These are phyloP conservation scores for Neopelma chrysocephalum DNA, from an alignment of 2,797 vertebrate species.

Conservation along the genomic window DNA sequence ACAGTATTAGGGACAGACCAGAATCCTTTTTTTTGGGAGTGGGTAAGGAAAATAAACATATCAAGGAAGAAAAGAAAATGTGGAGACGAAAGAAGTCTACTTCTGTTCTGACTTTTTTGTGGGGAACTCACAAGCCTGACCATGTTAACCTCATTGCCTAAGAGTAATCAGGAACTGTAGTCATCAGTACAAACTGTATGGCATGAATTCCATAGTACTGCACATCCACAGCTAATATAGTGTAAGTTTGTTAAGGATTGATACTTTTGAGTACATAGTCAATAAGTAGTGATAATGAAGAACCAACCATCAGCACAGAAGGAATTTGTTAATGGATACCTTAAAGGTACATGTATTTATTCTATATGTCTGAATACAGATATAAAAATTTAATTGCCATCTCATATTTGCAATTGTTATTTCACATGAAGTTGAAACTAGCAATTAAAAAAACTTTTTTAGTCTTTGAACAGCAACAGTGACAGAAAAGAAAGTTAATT, in stretches of 20 bases:
- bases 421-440: not conserved
- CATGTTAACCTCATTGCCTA: fast-evolving
- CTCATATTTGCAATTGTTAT: not conserved
- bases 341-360: not conserved
- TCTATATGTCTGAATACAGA: not conserved
- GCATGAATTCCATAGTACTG: not conserved
- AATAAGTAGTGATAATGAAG: not conserved
- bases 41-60: not conserved
- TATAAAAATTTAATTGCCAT: not conserved
- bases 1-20: not conserved
- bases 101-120: not conserved
- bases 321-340: not conserved
- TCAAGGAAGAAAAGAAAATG: not conserved
- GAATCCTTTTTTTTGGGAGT: not conserved
- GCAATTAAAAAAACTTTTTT: not conserved
- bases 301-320: not conserved
- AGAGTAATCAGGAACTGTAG: not conserved
- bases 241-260: not conserved
- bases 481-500: slow-evolving; percentile 12
- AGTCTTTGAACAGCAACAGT: not conserved
- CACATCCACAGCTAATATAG: not conserved
- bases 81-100: not conserved
- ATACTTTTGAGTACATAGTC: not conserved
- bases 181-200: not conserved
- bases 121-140: not conserved